Percentiles rank a stretch among this genome's conserved stretches.
Evolutionary conservation across 23 tunicate genomes (phyloP).

Genomic region (Halocynthia aurantium): DNA sequence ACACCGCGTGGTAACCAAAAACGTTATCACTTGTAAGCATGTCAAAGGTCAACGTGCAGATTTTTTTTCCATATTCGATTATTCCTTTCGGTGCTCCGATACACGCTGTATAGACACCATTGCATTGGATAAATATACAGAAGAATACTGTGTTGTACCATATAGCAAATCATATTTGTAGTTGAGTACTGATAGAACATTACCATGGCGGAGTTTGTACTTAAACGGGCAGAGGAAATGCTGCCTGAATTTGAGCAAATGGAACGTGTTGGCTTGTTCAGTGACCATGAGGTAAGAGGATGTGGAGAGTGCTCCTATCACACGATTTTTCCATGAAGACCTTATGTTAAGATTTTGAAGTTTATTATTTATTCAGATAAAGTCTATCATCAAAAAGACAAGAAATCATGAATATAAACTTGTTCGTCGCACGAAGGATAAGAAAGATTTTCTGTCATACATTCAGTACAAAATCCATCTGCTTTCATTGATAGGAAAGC

Average conservation of each 20-base stretch:
- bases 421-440: slow-evolving; percentile 49
- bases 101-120: no score
- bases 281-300: slow-evolving; percentile 45
- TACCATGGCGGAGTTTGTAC: slow-evolving; percentile 73
- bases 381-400: slow-evolving; percentile 68
- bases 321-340: background rate
- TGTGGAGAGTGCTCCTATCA: background rate
- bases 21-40: no score
- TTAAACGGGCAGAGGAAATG: slow-evolving; percentile 64
- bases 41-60: no score
- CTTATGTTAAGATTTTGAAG: no score
- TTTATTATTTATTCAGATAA: slow-evolving; percentile 33
- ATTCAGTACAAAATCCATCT: slow-evolving; percentile 62
- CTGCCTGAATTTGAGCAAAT: slow-evolving; percentile 85
- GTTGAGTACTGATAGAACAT: background rate
- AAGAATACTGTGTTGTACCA: background rate
- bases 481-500: slow-evolving; percentile 42
- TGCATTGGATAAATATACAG: no score
- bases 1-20: no score
- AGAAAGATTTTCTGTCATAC: slow-evolving; percentile 68
- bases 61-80: no score
- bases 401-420: slow-evolving; percentile 73
- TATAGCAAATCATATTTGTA: no score
- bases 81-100: no score
- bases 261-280: slow-evolving; percentile 53